Evolutionary conservation across 2,888 invertebrate species (phyloP).

Genomic region (Lumbricus terrestris): DNA sequence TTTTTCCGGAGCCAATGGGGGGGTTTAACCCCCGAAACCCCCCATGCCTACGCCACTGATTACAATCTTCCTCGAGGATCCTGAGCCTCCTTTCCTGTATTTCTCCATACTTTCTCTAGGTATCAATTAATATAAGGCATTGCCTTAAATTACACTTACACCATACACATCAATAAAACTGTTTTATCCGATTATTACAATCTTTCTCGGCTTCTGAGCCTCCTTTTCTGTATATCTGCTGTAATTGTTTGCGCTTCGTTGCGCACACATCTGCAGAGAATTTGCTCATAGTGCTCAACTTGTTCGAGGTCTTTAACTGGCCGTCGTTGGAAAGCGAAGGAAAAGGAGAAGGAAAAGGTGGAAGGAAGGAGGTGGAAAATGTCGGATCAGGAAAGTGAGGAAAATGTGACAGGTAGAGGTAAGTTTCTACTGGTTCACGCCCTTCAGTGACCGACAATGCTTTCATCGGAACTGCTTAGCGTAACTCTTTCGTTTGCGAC

Average conservation of each 20-base stretch:
- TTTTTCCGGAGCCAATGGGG: no score
- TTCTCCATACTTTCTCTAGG: no score
- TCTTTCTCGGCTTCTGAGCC: no score
- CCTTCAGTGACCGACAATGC: not conserved
- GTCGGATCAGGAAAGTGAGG: conserved; percentile 14
- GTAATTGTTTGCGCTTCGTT: no score
- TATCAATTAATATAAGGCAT: not conserved
- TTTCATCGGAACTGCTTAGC: not conserved
- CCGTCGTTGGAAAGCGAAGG: conserved; percentile 11
- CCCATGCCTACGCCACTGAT: no score
- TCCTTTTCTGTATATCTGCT: not conserved
- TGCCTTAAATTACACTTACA: not conserved
- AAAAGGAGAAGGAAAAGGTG: not conserved
- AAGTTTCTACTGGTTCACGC: not conserved
- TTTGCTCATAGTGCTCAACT: not conserved
- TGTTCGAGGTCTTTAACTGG: not conserved
- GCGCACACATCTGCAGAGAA: not conserved
- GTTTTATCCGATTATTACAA: no score
- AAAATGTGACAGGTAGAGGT: conserved; percentile 16
- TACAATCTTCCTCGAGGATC: no score
- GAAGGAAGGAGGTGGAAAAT: conserved; percentile 17
- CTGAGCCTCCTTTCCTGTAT: no score
- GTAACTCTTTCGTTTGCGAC: not conserved
- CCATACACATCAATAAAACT: not conserved
- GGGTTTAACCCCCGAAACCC: no score